Evolutionary conservation across 2,113 vertebrate genomes (phyloP).

Genomic region (Cephalopholis sonnerati): DNA sequence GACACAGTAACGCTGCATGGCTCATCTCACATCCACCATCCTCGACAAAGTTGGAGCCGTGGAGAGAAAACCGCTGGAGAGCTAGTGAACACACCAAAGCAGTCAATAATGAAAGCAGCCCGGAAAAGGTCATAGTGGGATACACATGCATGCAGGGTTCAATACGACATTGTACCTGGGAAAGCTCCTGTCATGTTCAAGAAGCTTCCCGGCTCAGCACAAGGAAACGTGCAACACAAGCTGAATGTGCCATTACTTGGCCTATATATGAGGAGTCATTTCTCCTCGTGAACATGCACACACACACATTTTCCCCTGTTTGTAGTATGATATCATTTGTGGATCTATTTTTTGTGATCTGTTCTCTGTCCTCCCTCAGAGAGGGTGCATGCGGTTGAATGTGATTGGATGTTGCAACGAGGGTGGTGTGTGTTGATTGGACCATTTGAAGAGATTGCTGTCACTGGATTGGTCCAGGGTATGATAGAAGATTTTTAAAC

Average conservation of each 20-base stretch:
- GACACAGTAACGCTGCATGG: conserved; percentile 10
- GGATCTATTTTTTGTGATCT: background rate
- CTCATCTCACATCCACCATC: conserved; percentile 16
- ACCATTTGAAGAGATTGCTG: too few species aligned
- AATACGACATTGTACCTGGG: background rate
- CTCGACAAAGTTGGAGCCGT: background rate
- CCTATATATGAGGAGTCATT: background rate
- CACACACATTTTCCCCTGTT: background rate
- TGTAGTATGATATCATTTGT: background rate
- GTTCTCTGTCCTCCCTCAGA: too few species aligned
- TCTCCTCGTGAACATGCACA: background rate
- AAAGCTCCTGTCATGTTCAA: background rate
- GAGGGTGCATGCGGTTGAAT: too few species aligned
- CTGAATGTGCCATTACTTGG: background rate
- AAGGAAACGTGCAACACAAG: background rate
- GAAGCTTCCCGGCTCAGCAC: background rate
- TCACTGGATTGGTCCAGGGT: too few species aligned
- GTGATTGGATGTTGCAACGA: too few species aligned
- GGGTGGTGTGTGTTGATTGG: too few species aligned
- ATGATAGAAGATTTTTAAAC: too few species aligned
- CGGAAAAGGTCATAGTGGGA: conserved; percentile 7
- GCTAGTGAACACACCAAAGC: background rate
- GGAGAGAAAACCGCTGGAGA: background rate
- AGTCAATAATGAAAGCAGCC: conserved; percentile 15
- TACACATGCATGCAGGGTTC: conserved; percentile 3